Evolutionary conservation across 2,888 invertebrate genomes (phyloP).

Genomic region (Plutella xylostella): DNA sequence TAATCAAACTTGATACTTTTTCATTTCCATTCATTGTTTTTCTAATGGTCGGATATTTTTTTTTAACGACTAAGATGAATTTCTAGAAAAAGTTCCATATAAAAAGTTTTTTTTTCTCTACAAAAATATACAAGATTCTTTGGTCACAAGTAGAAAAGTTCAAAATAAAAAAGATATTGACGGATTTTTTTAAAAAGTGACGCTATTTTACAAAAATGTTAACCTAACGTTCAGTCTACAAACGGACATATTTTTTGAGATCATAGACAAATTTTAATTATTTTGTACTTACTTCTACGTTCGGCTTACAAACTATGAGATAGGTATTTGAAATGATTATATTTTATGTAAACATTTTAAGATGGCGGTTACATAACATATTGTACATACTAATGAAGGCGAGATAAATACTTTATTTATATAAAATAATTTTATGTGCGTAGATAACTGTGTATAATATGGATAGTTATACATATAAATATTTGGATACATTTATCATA

Average conservation of each 20-base stretch:
- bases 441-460: slow-evolving; percentile 18
- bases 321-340: too few species aligned
- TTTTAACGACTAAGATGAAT: neutral
- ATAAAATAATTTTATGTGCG: slow-evolving; percentile 16
- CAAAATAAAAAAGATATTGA: neutral
- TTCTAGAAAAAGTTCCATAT: slow-evolving; percentile 18
- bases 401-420: neutral
- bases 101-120: slow-evolving; percentile 24
- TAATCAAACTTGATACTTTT: slow-evolving; percentile 24
- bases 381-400: slow-evolving; percentile 4
- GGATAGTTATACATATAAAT: neutral
- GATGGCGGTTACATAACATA: too few species aligned
- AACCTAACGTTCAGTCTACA: neutral
- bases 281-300: neutral
- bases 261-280: neutral
- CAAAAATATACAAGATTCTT: slow-evolving; percentile 43
- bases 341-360: too few species aligned
- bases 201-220: neutral
- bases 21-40: too few species aligned
- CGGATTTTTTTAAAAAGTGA: neutral
- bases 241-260: neutral
- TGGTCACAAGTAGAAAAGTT: slow-evolving; percentile 25
- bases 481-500: too few species aligned
- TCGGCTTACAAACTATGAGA: too few species aligned
- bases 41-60: slow-evolving; percentile 26